Evolutionary conservation across 2,113 vertebrate species (phyloP).

Genomic region (Ancistrus triradiatus): DNA sequence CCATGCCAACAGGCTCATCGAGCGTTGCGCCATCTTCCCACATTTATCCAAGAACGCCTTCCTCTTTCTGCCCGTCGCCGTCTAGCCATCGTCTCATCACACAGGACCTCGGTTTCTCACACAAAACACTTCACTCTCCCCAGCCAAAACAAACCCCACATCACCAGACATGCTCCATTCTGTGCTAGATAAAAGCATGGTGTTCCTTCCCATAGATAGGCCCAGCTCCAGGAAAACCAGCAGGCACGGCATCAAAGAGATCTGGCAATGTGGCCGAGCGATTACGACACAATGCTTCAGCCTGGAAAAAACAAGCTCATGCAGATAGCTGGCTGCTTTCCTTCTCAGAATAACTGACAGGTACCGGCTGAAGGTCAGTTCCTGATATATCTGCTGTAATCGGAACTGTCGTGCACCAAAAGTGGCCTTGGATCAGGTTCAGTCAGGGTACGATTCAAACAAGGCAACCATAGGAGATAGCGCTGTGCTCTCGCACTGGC

Average conservation of each 20-base stretch:
- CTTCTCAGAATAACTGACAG: conserved; percentile 29
- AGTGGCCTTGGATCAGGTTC: conserved; percentile 13
- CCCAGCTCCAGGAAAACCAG: conserved; percentile 20
- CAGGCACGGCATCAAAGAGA: conserved; percentile 16
- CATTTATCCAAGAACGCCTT: conserved; percentile 4
- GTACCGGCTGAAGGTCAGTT: neutral
- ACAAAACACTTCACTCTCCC: neutral
- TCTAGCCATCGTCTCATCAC: conserved; percentile 16
- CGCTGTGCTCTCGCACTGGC: neutral
- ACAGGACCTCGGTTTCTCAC: neutral
- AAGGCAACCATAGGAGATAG: neutral
- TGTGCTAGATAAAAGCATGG: conserved; percentile 13
- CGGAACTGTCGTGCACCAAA: neutral
- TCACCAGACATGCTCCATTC: conserved; percentile 10
- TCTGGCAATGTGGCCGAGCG: neutral
- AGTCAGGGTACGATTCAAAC: conserved; percentile 6
- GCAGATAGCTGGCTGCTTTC: conserved; percentile 16
- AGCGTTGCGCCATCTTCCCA: neutral
- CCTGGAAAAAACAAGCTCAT: conserved; percentile 15
- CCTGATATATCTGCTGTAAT: conserved; percentile 24
- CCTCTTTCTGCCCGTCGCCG: neutral
- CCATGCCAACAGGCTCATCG: conserved; percentile 1
- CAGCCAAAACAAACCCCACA: conserved; percentile 33
- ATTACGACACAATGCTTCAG: conserved; percentile 13
- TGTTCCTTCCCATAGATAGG: conserved; percentile 21